phyloP scores from a whole-genome alignment of 2,888 invertebrate species.

The Chydorus sphaericus region DNA sequence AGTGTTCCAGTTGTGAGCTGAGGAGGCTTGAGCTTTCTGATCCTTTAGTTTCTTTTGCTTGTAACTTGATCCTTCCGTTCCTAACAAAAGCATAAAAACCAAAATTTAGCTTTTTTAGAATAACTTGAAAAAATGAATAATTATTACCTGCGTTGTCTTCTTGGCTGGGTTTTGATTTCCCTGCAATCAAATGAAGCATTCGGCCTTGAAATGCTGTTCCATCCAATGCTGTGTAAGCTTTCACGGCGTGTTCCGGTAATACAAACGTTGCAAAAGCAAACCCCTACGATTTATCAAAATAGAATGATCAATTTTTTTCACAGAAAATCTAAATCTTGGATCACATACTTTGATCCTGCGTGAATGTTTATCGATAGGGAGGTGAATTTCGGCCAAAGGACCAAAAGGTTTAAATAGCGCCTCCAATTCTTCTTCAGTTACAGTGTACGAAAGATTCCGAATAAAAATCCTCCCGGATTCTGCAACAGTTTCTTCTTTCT shows the following conservation, averaged over 20 bases:
- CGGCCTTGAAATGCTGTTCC: constrained; percentile 83
- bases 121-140: neutral
- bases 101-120: neutral
- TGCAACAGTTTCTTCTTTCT: constrained; percentile 61
- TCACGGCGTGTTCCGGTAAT: constrained; percentile 87
- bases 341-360: constrained; percentile 38
- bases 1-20: constrained; percentile 89
- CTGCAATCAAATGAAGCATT: constrained; percentile 84
- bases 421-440: constrained; percentile 71
- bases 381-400: constrained; percentile 66
- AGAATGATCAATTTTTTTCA: neutral
- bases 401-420: constrained; percentile 72
- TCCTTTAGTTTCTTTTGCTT: constrained; percentile 69
- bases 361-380: constrained; percentile 70
- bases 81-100: neutral
- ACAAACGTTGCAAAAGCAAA: constrained; percentile 85
- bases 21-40: constrained; percentile 55
- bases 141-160: constrained; percentile 14
- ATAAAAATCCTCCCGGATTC: constrained; percentile 87
- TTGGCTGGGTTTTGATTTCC: constrained; percentile 41
- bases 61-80: constrained; percentile 44
- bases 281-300: constrained; percentile 43
- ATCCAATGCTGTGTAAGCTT: constrained; percentile 74
- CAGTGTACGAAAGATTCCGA: constrained; percentile 74
- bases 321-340: too few relatives aligned